Percentiles rank a stretch among this genome's conserved stretches.
Evolutionary conservation across 2,113 vertebrate species (phyloP).

Genomic region (Onychostruthus taczanowskii): DNA sequence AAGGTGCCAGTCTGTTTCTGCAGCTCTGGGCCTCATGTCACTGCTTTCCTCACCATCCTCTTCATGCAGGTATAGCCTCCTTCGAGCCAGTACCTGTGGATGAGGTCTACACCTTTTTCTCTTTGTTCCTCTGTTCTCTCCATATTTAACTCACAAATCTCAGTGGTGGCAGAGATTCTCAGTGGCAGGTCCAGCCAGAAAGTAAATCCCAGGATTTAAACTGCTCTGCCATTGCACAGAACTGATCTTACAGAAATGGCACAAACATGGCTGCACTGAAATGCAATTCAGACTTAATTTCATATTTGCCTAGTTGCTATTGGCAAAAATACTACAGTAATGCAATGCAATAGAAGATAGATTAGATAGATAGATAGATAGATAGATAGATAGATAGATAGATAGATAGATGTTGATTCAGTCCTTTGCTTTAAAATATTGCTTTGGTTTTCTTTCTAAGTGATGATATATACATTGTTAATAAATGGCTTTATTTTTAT

Average conservation of each 20-base stretch:
- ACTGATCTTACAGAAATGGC: neutral
- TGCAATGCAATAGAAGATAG: neutral
- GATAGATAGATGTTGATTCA: neutral
- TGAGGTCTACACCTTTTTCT: neutral
- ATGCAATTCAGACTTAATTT: neutral
- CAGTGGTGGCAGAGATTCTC: neutral
- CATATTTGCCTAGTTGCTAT: neutral
- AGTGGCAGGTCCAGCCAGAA: neutral
- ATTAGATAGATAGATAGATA: neutral
- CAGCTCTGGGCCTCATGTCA: neutral
- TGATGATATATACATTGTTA: neutral
- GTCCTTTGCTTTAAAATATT: neutral
- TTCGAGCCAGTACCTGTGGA: neutral
- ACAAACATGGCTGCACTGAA: neutral
- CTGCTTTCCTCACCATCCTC: neutral
- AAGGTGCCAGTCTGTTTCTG: neutral
- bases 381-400: neutral
- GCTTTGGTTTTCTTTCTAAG: neutral
- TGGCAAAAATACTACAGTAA: neutral
- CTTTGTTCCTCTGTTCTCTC: neutral
- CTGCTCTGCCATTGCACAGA: neutral
- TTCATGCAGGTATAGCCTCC: neutral
- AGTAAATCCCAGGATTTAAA: neutral
- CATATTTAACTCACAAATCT: accelerated
- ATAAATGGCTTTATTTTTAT: neutral